These are phyloP conservation scores for Chaitophorus viminalis DNA, from an alignment of 2,888 invertebrate species.

Conservation along the genomic window DNA sequence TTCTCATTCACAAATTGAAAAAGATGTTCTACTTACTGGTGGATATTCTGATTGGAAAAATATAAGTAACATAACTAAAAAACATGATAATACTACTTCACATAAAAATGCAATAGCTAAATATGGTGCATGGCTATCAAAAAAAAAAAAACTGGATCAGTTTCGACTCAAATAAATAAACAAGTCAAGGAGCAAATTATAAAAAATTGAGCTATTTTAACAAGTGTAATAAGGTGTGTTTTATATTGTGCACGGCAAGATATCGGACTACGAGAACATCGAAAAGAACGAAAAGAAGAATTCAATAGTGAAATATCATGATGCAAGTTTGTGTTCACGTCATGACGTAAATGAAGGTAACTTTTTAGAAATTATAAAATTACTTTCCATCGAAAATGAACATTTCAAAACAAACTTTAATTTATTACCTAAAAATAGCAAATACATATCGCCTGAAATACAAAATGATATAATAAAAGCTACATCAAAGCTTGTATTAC, in stretches of 20 bases:
- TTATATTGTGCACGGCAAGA: slow-evolving; percentile 16
- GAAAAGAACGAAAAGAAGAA: slow-evolving; percentile 17
- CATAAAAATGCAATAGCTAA: not conserved
- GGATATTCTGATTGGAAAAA: slow-evolving; percentile 41
- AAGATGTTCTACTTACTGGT: slow-evolving; percentile 22
- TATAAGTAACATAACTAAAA: slow-evolving; percentile 17
- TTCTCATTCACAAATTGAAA: slow-evolving; percentile 16
- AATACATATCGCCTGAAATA: slow-evolving; percentile 5
- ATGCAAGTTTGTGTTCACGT: slow-evolving; percentile 24
- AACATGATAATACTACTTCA: not conserved
- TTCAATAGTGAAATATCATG: not conserved
- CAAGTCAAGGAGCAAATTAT: not conserved
- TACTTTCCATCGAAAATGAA: slow-evolving; percentile 21
- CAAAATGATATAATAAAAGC: slow-evolving; percentile 29
- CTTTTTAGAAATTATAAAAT: slow-evolving; percentile 30
- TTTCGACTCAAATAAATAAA: slow-evolving; percentile 11
- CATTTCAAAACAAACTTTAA: slow-evolving; percentile 31
- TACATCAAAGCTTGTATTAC: not conserved
- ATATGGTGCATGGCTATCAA: not conserved
- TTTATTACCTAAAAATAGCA: slow-evolving; percentile 24
- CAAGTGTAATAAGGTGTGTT: slow-evolving; percentile 1
- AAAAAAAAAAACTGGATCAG: slow-evolving; percentile 12
- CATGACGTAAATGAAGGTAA: slow-evolving; percentile 31
- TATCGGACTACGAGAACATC: not conserved
- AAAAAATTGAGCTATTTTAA: not conserved